Base-by-base conservation (phyloP, 2,888 invertebrate genomes). In the Pterostichus niger region DNA sequence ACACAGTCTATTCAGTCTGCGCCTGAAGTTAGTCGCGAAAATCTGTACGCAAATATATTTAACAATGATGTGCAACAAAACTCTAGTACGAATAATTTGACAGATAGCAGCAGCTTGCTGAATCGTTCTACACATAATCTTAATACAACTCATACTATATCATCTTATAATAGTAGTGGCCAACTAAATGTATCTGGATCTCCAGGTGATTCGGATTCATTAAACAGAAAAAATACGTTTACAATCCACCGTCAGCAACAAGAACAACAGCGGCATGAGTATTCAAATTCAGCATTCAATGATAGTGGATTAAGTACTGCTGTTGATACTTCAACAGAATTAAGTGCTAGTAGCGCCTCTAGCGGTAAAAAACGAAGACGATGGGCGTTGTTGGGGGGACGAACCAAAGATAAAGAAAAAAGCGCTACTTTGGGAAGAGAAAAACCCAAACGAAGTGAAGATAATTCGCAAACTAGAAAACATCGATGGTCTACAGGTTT, bases 1-100 rank as follows among this genome's bases (percentile, higher is more conserved):
- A 94, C 95, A 2, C 94, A 94, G 46, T 95, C 95, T 85, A 91
- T 95, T 35, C 95, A 95, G 71, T 94, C 95, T 0, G 94, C 95
- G 0, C 94, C 94, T 7, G 94, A 94, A 54, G 83, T 81, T 54
- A 81, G 49, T 33, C 87, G 87, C 84, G 90, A 90, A 85, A 89
- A 88, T 83, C 83, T 89, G 24, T 90, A 90, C 84, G 89, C 88
- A 17, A 83, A 83, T 52, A 54, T 68, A 15, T 64, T 52, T 40
- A 76, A 76, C 15, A 83, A 77, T 61, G 77, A 83, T 17, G 59
- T 56, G 33, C 82, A 82, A 61, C 75, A 75, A 68, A 85, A 85
- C 54, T 76, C 84, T n/a, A 85, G 86, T 44, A 83, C 64, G 31
- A 85, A 84, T n/a, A 85, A 85, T 61, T 81, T 85, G 24, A 85